A percentile compares a stretch with the other conserved stretches of the same genome.
Evolutionary conservation across 2,888 invertebrate genomes (phyloP).

Genomic region (Trissolcus japonicus): DNA sequence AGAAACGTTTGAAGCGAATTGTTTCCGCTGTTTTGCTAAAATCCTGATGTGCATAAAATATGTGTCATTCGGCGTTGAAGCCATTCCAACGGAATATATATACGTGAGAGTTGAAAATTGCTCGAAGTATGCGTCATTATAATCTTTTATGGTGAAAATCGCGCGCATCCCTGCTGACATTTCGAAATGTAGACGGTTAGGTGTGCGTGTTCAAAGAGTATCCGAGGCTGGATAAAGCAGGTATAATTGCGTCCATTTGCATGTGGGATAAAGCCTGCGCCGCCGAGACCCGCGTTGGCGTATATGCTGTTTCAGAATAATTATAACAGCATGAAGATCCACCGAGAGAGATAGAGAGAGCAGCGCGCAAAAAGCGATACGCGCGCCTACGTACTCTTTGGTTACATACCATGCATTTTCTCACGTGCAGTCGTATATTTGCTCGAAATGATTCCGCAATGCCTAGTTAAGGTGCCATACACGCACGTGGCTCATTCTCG

Average conservation of each 20-base stretch:
- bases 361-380: slow-evolving; percentile 22
- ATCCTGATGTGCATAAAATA: slow-evolving; percentile 3
- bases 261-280: slow-evolving; percentile 54
- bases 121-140: slow-evolving; percentile 25
- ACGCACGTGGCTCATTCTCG: slow-evolving; percentile 42
- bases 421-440: slow-evolving; percentile 54
- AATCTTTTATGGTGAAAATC: slow-evolving; percentile 42
- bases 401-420: slow-evolving; percentile 53
- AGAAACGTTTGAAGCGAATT: neutral
- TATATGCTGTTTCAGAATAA: slow-evolving; percentile 48
- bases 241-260: slow-evolving; percentile 56
- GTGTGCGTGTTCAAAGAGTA: slow-evolving; percentile 23
- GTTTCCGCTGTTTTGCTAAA: slow-evolving; percentile 5
- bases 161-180: slow-evolving; percentile 47
- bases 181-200: slow-evolving; percentile 25
- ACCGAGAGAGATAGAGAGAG: slow-evolving; percentile 22
- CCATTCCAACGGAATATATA: slow-evolving; percentile 14
- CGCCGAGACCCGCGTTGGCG: slow-evolving; percentile 49
- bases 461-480: slow-evolving; percentile 48
- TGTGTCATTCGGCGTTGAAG: slow-evolving; percentile 1
- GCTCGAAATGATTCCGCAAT: slow-evolving; percentile 51
- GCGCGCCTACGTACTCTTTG: slow-evolving; percentile 45
- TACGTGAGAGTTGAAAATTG: slow-evolving; percentile 18
- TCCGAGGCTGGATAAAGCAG: slow-evolving; percentile 42
- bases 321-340: slow-evolving; percentile 55